These are phyloP conservation scores for Todiramphus saurophagus DNA, from an alignment of 2,113 vertebrate species.

Conservation along the genomic window DNA sequence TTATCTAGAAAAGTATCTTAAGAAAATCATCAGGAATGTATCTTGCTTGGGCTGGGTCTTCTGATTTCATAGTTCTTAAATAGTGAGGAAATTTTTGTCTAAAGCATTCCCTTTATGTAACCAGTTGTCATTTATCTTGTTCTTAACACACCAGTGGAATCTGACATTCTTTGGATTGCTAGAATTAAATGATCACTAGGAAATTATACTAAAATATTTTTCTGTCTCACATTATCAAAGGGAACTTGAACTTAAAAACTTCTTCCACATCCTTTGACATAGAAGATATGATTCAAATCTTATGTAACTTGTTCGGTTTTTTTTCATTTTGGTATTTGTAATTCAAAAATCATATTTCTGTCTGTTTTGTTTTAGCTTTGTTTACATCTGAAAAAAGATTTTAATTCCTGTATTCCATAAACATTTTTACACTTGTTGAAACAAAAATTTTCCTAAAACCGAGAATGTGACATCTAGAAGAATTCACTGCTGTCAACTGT, in stretches of 20 bases:
- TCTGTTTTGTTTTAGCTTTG: background rate
- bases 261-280: background rate
- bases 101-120: background rate
- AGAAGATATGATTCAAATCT: background rate
- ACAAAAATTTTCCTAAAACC: background rate
- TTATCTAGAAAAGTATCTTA: background rate
- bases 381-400: background rate
- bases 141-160: background rate
- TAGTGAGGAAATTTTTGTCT: background rate
- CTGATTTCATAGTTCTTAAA: slow-evolving; percentile 7
- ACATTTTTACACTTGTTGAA: background rate
- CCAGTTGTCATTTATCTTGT: background rate
- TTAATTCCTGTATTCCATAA: background rate
- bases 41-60: background rate
- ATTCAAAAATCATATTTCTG: background rate
- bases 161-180: slow-evolving; percentile 38
- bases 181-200: slow-evolving; percentile 4
- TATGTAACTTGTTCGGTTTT: background rate
- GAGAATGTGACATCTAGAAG: background rate
- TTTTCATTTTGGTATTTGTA: background rate
- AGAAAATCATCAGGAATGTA: background rate
- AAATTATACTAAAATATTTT: slow-evolving; percentile 8
- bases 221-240: background rate
- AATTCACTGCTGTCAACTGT: background rate
- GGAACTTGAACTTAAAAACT: background rate